phyloP scores from a whole-genome alignment of 2,113 vertebrate species.

The Channa argus region DNA sequence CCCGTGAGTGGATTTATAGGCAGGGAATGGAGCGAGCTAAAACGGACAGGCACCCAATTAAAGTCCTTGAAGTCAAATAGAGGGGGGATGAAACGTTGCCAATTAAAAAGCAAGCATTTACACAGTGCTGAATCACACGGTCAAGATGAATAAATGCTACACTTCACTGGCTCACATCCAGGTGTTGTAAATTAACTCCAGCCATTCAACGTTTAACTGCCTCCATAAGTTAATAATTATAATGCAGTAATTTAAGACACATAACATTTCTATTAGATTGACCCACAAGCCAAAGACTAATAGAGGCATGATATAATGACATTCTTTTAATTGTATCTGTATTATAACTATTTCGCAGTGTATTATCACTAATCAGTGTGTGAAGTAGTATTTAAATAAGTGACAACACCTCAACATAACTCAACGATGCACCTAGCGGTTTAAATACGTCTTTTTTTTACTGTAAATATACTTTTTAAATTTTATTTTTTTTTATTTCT shows the following conservation, averaged over 20 bases:
- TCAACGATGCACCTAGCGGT: too few species aligned
- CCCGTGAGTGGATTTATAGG: conserved; percentile 45
- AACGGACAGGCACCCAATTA: conserved; percentile 43
- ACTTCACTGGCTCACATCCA: conserved; percentile 31
- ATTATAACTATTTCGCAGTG: too few species aligned
- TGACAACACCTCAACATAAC: too few species aligned
- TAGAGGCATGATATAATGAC: too few species aligned
- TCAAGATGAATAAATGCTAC: conserved; percentile 32
- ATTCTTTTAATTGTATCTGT: too few species aligned
- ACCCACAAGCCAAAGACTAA: neutral
- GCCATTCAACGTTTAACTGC: conserved; percentile 45
- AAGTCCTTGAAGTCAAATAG: conserved; percentile 29
- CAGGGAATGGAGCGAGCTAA: conserved; percentile 24
- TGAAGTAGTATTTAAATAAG: too few species aligned
- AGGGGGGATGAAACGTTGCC: conserved; percentile 50
- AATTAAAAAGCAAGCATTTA: conserved; percentile 59
- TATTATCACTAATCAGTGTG: too few species aligned
- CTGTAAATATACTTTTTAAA: too few species aligned
- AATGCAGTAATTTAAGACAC: conserved; percentile 29
- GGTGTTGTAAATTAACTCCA: neutral
- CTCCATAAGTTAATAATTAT: conserved; percentile 32
- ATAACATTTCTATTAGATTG: conserved; percentile 28
- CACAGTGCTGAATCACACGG: conserved; percentile 12
- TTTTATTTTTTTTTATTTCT: too few species aligned
- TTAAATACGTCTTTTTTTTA: too few species aligned